phyloP scores from a whole-genome alignment of 1,140 invertebrate species.

The Drosophila tsacasi region DNA sequence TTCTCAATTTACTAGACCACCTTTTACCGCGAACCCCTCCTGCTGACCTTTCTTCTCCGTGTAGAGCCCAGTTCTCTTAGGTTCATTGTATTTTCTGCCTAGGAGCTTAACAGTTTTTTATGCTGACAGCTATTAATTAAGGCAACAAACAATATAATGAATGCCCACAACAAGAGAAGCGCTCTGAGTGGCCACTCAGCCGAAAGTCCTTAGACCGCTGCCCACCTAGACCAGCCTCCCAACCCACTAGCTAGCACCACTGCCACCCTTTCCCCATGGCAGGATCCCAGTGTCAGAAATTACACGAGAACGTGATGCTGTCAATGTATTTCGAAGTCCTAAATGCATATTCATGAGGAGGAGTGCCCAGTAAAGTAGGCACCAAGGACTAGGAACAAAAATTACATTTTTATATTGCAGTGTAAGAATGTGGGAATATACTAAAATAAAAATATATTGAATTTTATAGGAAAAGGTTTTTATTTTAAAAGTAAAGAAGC shows the following conservation, averaged over 20 bases:
- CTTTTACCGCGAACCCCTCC: background rate
- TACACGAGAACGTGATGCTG: slow-evolving; percentile 23
- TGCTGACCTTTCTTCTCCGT: background rate
- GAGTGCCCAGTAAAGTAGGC: slow-evolving; percentile 33
- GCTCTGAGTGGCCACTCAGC: slow-evolving; percentile 52
- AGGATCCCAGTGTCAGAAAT: slow-evolving; percentile 14
- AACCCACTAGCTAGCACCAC: background rate
- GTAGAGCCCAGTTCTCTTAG: background rate
- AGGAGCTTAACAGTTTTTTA: slow-evolving; percentile 28
- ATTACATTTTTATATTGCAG: background rate
- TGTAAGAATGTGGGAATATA: background rate
- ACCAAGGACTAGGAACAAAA: slow-evolving; percentile 1
- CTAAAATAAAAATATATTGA: background rate
- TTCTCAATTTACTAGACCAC: background rate
- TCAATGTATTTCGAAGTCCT: slow-evolving; percentile 33
- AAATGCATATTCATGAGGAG: slow-evolving; percentile 47
- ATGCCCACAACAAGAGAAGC: slow-evolving; percentile 40
- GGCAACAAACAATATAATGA: slow-evolving; percentile 62
- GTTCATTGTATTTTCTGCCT: slow-evolving; percentile 54
- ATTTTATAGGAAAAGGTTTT: background rate
- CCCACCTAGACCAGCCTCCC: slow-evolving; percentile 8
- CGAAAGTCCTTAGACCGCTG: slow-evolving; percentile 52
- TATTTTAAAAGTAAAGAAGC: background rate
- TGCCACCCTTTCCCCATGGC: background rate
- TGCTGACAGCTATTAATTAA: slow-evolving; percentile 70